These are phyloP conservation scores for Drosophila paramelanica DNA, from an alignment of 2,888 invertebrate species.

Conservation along the genomic window DNA sequence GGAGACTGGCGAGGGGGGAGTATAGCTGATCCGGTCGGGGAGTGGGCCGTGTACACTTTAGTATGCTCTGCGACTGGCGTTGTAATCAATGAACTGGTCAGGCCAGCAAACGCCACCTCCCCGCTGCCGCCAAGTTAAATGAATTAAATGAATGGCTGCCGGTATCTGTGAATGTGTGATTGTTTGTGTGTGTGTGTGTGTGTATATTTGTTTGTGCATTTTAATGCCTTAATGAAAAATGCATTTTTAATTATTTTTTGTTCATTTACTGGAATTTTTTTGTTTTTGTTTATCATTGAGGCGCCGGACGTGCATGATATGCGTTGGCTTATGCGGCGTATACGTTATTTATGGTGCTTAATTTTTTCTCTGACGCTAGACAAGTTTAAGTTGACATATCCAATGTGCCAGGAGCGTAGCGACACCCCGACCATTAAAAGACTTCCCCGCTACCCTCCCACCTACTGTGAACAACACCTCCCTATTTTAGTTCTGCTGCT, in stretches of 20 bases:
- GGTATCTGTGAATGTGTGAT: conserved; percentile 30
- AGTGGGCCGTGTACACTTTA: neutral
- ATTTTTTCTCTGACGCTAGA: conserved; percentile 58
- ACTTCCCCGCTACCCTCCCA: neutral
- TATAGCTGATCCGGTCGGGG: conserved; percentile 11
- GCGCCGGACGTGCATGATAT: conserved; percentile 24
- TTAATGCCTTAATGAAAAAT: conserved; percentile 80
- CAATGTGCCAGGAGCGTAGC: neutral
- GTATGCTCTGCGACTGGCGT: conserved; percentile 15
- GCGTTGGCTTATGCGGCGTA: conserved; percentile 70
- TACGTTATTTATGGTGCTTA: conserved; percentile 70
- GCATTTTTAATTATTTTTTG: conserved; percentile 80
- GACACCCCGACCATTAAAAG: neutral
- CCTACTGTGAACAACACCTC: neutral
- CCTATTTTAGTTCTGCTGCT: neutral
- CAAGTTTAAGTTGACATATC: conserved; percentile 61
- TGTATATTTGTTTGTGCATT: conserved; percentile 38
- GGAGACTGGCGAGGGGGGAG: neutral
- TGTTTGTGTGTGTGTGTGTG: conserved; percentile 13
- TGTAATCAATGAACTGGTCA: conserved; percentile 71
- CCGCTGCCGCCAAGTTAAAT: conserved; percentile 60
- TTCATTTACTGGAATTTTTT: conserved; percentile 59
- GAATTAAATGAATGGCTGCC: conserved; percentile 72
- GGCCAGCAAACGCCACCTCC: conserved; percentile 2
- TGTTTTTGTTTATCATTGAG: conserved; percentile 36